Conservation (phyloP, 2,797 vertebrate species). For the Crypturellus tataupa region DNA sequence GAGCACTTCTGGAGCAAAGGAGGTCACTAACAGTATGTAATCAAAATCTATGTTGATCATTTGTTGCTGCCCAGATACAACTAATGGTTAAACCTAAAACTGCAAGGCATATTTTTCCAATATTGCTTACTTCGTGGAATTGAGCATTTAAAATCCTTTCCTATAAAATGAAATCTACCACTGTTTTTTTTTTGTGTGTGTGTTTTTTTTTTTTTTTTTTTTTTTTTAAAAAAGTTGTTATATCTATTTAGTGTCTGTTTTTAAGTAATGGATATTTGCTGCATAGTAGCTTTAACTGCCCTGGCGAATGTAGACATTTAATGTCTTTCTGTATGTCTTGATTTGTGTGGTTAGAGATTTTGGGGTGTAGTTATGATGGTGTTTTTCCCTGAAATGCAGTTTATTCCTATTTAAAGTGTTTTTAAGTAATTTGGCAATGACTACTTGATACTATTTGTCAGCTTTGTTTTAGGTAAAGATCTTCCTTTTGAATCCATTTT, state of each 20-base stretch:
- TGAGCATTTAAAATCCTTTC: background rate
- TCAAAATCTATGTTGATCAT: background rate
- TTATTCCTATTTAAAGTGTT: background rate
- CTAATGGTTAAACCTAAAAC: background rate
- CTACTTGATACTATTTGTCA: background rate
- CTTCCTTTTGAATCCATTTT: background rate
- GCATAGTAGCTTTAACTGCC: background rate
- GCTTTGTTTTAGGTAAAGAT: accelerated
- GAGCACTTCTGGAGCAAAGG: background rate
- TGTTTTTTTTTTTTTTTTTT: too few relatives aligned
- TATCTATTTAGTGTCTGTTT: background rate
- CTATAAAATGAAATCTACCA: background rate
- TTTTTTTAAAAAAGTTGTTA: background rate
- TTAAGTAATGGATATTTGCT: background rate
- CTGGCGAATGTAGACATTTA: background rate
- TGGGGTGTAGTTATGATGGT: background rate
- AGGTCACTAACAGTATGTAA: background rate
- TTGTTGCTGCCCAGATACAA: background rate
- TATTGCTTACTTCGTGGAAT: background rate
- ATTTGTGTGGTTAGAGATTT: background rate
- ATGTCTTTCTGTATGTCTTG: background rate
- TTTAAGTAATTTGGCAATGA: background rate
- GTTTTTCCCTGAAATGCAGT: background rate
- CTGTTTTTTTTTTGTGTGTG: too few relatives aligned
- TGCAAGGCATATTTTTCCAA: background rate